Base-by-base conservation (phyloP, 2,113 vertebrate genomes). In the Sus scrofa region DNA sequence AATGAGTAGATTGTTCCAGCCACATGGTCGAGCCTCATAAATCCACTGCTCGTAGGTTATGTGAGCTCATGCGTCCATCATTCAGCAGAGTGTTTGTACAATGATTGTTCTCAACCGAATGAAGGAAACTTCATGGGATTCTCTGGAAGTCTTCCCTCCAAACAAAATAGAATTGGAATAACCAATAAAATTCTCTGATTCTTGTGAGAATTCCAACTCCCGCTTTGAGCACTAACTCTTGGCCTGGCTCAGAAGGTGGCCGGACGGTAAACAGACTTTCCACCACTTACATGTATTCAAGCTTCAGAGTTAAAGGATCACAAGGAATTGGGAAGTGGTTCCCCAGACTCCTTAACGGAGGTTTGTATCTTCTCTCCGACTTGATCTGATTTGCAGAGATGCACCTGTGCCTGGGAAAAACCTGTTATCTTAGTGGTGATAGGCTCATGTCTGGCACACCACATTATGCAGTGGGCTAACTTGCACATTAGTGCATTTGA, bases 251-350 rank as follows among this genome's bases (percentile, higher is more conserved):
- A 77, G 37, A 86, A 89, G 67, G 24, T 77, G n/a, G 50, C 16
- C 70, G 39, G 34, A 15, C n/a, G 56, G 56, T 86, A 30, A 50
- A 6, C 54, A 89, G 44, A 37, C 30, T 89, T 78, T 37, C 63
- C 68, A 81, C 39, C 39, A 15, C 56, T 83, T 82, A 8, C 16
- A 19, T 82, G 9, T 86, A 18, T 91, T 93, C 58, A 70, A 67
- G 62, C 91, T 87, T 91, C 70, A 62, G 63, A 50, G 39, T 89
- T 78, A 92, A 96, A 89, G 79, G 37, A 87, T 62, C 68, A 94
- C 8, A 22, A 68, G 27, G 39, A 52, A 63, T 85, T 77, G 54
- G 30, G 20, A 19, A 79, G 50, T 60, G 12, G 60, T 60, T 77
- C 77, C 18, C 32, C 73, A 92, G 19, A 56, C 39, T 90, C 78